phyloP scores from a whole-genome alignment of 1,140 invertebrate species.

The Euura saliciscinereae region DNA sequence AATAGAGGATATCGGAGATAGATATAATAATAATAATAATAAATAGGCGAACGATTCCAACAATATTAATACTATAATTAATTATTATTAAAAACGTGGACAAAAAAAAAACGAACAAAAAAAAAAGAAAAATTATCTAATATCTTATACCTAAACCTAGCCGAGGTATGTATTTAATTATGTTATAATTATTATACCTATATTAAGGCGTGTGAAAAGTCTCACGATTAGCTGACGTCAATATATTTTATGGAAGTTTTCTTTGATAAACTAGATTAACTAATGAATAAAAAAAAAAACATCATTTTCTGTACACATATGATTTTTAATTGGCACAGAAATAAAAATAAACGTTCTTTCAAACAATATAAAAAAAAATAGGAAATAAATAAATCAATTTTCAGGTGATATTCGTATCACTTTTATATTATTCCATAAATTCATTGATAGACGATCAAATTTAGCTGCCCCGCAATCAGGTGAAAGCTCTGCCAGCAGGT shows the following conservation, averaged over 20 bases:
- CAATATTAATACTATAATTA: neutral
- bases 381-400: too few species aligned
- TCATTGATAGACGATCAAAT: neutral
- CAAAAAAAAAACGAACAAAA: neutral
- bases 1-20: too few species aligned
- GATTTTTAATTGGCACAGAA: too few species aligned
- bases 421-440: neutral
- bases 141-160: neutral
- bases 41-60: neutral
- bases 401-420: too few species aligned
- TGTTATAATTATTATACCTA: neutral
- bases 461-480: neutral
- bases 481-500: too few species aligned
- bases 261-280: too few species aligned
- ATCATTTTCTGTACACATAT: too few species aligned
- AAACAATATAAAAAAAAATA: too few species aligned
- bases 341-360: too few species aligned
- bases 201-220: conserved; percentile 35
- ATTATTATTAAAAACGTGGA: neutral
- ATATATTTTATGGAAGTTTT: conserved; percentile 55
- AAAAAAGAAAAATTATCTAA: neutral
- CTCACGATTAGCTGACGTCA: conserved; percentile 42
- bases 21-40: too few species aligned
- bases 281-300: too few species aligned
- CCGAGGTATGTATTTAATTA: neutral